Conservation (phyloP, 2,888 invertebrate species). For the Sesamia inferens region DNA sequence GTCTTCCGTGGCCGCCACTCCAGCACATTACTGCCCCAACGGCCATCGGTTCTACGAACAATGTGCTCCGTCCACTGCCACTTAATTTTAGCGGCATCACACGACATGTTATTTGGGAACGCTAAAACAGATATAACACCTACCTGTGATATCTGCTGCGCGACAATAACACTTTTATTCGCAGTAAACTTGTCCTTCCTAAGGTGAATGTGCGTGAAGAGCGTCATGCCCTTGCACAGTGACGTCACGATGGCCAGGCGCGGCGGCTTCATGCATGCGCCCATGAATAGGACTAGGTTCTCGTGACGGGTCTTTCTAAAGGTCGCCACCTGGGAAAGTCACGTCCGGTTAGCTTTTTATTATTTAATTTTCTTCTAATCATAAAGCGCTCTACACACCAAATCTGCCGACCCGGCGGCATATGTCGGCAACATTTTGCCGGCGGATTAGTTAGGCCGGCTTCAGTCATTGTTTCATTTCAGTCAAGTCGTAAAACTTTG, state of each 20-base stretch:
- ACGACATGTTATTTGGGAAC: too few relatives aligned
- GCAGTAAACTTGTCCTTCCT: slow-evolving; percentile 98
- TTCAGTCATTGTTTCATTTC: too few relatives aligned
- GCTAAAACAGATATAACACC: too few relatives aligned
- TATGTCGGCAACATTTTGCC: too few relatives aligned
- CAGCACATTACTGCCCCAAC: too few relatives aligned
- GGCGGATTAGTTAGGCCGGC: too few relatives aligned
- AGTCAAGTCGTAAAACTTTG: too few relatives aligned
- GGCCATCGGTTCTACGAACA: too few relatives aligned
- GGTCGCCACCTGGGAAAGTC: slow-evolving; percentile 93
- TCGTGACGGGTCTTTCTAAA: slow-evolving; percentile 99
- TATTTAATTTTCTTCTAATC: not conserved
- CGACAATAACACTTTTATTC: slow-evolving; percentile 97
- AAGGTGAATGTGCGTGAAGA: slow-evolving; percentile 97
- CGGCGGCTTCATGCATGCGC: slow-evolving; percentile 99
- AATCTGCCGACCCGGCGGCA: too few relatives aligned
- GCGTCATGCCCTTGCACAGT: slow-evolving; percentile 98
- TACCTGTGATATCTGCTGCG: slow-evolving; percentile 99
- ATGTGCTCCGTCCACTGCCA: too few relatives aligned
- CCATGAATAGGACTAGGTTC: slow-evolving; percentile 99
- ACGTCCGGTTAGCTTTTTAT: not conserved
- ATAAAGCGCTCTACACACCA: not conserved
- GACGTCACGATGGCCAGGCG: slow-evolving; percentile 99
- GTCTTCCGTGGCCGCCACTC: too few relatives aligned
- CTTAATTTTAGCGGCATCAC: too few relatives aligned